Base-by-base conservation (phyloP, 1,140 invertebrate genomes). In the Octopus bimaculoides region DNA sequence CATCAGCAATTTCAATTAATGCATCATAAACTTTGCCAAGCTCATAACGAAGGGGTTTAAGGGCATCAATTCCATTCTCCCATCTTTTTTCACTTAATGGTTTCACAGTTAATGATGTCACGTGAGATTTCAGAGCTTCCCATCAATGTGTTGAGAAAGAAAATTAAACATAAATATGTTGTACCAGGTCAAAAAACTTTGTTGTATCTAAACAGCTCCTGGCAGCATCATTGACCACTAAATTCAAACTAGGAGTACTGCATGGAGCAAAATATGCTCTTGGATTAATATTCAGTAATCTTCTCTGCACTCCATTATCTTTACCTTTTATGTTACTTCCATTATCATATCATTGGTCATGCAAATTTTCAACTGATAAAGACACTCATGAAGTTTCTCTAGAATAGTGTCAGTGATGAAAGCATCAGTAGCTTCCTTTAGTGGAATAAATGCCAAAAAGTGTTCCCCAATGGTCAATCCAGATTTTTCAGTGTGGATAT, bases 71-170 rank as follows among this genome's bases (percentile, higher is more conserved):
- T 66, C n/a, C 9, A 66, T 66, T 10, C n/a, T 66, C 61, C 61
- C 61, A 66, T 66, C 61, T 66, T 66, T 9, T 66, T 66, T 66
- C 61, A 66, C 61, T 66, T 66, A 66, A 66, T 66, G 61, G n/a
- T 66, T 66, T 66, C 61, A 66, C 61, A 10, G 61, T 66, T 10
- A 66, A n/a, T 10, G 9, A 10, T 10, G 61, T 9, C 61, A 66
- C 61, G n/a, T 66, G 61, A n/a, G 9, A n/a, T n/a, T 10, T 66
- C n/a, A 66, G 61, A n/a, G n/a, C 61, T 66, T 66, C 61, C 61
- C 61, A 66, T 10, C n/a, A 66, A n/a, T 66, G 61, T 66, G 61
- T 66, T 66, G 61, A 66, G n/a, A n/a, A 9, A 10, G 61, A n/a
- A n/a, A 66, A 66, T 10, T 66, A 66, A 9, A 66, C 61, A 66